A percentile compares a stretch with the other conserved stretches of the same genome.
Conservation (phyloP, 2,797 vertebrate species). For the Novumbra hubbsi region DNA sequence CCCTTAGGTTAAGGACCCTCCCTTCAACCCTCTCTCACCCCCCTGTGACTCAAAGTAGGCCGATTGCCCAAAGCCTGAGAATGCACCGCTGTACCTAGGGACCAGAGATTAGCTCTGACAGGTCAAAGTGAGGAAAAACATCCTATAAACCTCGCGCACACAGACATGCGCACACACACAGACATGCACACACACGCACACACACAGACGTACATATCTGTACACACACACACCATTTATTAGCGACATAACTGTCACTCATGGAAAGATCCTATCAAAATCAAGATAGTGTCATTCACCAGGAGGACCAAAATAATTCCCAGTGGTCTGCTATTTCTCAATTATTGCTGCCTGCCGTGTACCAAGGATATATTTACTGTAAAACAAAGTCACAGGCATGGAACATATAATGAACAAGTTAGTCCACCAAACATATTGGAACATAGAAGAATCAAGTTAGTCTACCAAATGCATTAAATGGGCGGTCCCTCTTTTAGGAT, state of each 20-base stretch:
- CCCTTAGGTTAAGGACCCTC: constrained; percentile 42
- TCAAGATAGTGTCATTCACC: not conserved
- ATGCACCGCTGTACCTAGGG: constrained; percentile 46
- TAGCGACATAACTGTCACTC: constrained; percentile 31
- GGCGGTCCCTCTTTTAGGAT: not conserved
- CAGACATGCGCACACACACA: constrained; percentile 28
- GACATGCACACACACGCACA: no score
- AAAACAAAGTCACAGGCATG: not conserved
- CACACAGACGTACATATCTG: no score
- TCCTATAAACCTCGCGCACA: constrained; percentile 39
- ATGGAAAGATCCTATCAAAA: not conserved
- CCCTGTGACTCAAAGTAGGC: constrained; percentile 49
- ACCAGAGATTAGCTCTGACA: constrained; percentile 58
- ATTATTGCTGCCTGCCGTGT: not conserved
- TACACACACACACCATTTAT: constrained; percentile 27
- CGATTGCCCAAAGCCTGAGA: constrained; percentile 57
- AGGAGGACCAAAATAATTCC: not conserved
- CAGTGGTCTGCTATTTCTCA: not conserved
- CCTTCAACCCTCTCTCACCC: constrained; percentile 28
- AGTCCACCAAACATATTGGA: not conserved
- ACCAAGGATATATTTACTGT: not conserved
- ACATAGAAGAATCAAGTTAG: not conserved
- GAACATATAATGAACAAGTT: no score
- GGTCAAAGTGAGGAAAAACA: constrained; percentile 42
- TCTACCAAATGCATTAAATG: not conserved